Evolutionary conservation across 2,888 invertebrate genomes (phyloP).

Genomic region (Notodonta ziczac): DNA sequence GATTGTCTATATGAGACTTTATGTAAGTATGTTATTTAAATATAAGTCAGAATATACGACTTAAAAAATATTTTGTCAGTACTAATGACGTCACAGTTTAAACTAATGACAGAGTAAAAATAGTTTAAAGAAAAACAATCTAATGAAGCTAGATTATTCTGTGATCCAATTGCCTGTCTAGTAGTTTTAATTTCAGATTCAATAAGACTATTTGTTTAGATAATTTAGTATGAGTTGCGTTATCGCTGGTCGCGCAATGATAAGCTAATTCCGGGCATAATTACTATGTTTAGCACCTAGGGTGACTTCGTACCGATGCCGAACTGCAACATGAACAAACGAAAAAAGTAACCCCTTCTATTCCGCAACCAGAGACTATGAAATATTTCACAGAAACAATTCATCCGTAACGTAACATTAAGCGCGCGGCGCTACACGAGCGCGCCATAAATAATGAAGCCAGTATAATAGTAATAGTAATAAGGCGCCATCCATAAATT

Average conservation of each 20-base stretch:
- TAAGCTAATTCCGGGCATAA: conserved; percentile 10
- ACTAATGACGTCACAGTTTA: conserved; percentile 18
- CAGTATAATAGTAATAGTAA: no score
- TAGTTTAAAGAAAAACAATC: background rate
- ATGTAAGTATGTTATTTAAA: conserved; percentile 11
- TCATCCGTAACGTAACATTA: conserved; percentile 33
- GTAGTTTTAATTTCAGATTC: conserved; percentile 25
- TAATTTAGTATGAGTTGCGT: conserved; percentile 29
- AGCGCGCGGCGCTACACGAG: conserved; percentile 21
- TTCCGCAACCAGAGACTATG: conserved; percentile 29
- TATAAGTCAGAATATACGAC: conserved; percentile 12
- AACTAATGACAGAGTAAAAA: conserved; percentile 4
- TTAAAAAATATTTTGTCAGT: conserved; percentile 14
- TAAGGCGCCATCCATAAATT: no score
- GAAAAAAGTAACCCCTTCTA: conserved; percentile 10
- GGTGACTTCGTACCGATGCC: conserved; percentile 23
- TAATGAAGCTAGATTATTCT: conserved; percentile 12
- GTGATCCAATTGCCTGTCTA: conserved; percentile 18
- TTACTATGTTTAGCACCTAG: conserved; percentile 26
- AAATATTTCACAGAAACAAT: conserved; percentile 40
- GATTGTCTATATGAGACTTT: conserved; percentile 9
- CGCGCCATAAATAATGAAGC: conserved; percentile 32
- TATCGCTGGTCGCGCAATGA: conserved; percentile 24
- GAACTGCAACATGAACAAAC: conserved; percentile 24
- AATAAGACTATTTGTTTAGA: conserved; percentile 32